phyloP scores from a whole-genome alignment of 2,888 invertebrate species.

The Augochlorella aurata region DNA sequence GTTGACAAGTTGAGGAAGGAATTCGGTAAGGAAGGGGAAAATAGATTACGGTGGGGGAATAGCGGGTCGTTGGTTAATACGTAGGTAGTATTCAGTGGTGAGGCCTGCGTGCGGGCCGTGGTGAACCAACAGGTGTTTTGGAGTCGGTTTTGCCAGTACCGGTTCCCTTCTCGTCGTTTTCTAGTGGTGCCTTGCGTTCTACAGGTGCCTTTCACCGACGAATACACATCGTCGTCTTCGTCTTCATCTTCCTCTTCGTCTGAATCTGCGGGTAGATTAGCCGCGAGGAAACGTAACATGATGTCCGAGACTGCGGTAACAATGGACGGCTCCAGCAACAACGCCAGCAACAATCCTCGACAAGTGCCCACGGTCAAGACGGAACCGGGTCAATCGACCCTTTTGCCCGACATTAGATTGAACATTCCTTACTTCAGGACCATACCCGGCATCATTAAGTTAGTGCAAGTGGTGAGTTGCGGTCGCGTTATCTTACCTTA shows the following conservation, averaged over 20 bases:
- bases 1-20: slow-evolving; percentile 53
- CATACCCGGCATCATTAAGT: slow-evolving; percentile 91
- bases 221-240: slow-evolving; percentile 6
- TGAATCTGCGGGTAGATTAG: slow-evolving; percentile 9
- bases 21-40: slow-evolving; percentile 46
- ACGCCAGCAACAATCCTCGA: slow-evolving; percentile 79
- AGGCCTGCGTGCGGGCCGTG: slow-evolving; percentile 73
- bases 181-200: slow-evolving; percentile 39
- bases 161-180: slow-evolving; percentile 52
- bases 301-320: slow-evolving; percentile 94
- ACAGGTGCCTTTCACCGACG: slow-evolving; percentile 43
- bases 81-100: slow-evolving; percentile 71
- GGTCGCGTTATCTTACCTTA: background rate
- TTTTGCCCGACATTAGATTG: slow-evolving; percentile 88
- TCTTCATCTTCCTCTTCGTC: background rate
- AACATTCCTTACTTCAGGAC: slow-evolving; percentile 92
- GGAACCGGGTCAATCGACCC: slow-evolving; percentile 83
- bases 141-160: slow-evolving; percentile 47
- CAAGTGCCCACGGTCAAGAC: slow-evolving; percentile 81
- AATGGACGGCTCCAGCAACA: slow-evolving; percentile 86
- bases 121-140: slow-evolving; percentile 75
- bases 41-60: slow-evolving; percentile 63
- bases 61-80: slow-evolving; percentile 65
- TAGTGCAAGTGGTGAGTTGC: slow-evolving; percentile 89
- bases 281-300: slow-evolving; percentile 81